Percentiles rank a stretch among this genome's conserved stretches.
Conservation (phyloP, 53 echinoderm and acorn worm species). For the Mesocentrotus franciscanus region DNA sequence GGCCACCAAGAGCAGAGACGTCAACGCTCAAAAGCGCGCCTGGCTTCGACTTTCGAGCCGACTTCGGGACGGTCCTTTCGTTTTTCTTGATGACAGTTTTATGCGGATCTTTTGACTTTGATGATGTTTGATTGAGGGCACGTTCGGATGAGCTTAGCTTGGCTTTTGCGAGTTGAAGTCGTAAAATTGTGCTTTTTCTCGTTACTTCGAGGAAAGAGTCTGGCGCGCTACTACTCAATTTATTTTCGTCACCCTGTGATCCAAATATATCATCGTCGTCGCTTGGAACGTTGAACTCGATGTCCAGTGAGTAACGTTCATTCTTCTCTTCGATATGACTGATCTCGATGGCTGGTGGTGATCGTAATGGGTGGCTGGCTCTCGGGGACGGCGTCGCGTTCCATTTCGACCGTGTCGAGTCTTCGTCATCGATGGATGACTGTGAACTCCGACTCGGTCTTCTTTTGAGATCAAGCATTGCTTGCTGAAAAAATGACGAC, state of each 20-base stretch:
- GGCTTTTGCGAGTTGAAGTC: conserved; percentile 2
- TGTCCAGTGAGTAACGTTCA: neutral
- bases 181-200: neutral
- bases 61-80: neutral
- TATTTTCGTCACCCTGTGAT: neutral
- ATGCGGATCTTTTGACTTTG: neutral
- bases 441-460: conserved; percentile 11
- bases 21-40: conserved; percentile 6
- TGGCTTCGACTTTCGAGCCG: neutral
- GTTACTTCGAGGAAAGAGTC: neutral
- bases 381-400: neutral
- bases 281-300: neutral
- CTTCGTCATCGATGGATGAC: conserved; percentile 38
- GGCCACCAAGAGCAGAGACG: neutral
- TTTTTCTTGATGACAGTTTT: neutral
- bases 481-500: conserved; percentile 21
- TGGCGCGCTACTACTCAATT: conserved; percentile 45
- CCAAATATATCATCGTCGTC: conserved; percentile 32
- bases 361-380: neutral
- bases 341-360: conserved; percentile 26
- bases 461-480: conserved; percentile 8
- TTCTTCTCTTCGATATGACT: conserved; percentile 7
- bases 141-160: conserved; percentile 10
- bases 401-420: neutral
- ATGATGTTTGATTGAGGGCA: neutral